Base-by-base conservation (phyloP, 2,888 invertebrate species). In the Eulithis testata region DNA sequence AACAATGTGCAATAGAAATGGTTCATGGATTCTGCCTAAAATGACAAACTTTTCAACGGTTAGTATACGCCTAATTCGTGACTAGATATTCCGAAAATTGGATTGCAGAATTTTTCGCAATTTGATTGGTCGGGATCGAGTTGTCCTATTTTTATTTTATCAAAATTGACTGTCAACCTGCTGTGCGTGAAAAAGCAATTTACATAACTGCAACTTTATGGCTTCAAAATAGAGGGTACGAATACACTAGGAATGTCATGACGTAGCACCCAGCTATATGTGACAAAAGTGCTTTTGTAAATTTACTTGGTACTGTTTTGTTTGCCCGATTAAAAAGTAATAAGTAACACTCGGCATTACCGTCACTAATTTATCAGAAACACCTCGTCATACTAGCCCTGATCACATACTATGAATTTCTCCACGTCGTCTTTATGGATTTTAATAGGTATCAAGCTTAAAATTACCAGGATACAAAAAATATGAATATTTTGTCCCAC, bases 171-270 rank as follows among this genome's bases (percentile, higher is more conserved):
- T 60, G 56, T 56, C 63, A 63, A 62, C 59, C 63, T 63, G 56
- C 60, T 63, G 63, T 60, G 63, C 57, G 60, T 63, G 63, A 66
- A 66, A 63, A 60, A 60, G 56, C 60, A 62, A 66, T 66, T 60
- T 57, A 55, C 60, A 62, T 63, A 60, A 66, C 63, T 60, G 66
- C 59, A 60, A 53, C 53, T 52, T 56, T 60, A 57, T 55, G 36
- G 31, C 55, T 56, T 40, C 43, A 44, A 43, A 47, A 37, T 58
- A 53, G 54, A 54, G 11, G 9, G 21, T 37, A 37, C n/a, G 11
- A 43, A 63, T 57, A 37, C 21, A 21, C 1, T 21, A 21, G 1
- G 21, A 21, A 21, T 53, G 44, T 47, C 43, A 31, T 14, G 11
- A 1, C 11, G 31, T 14, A 21, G 21, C 8, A 40, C 3, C 40